These are phyloP conservation scores for Chloroclystis v-ata DNA, from an alignment of 2,888 invertebrate genomes.

Conservation along the genomic window DNA sequence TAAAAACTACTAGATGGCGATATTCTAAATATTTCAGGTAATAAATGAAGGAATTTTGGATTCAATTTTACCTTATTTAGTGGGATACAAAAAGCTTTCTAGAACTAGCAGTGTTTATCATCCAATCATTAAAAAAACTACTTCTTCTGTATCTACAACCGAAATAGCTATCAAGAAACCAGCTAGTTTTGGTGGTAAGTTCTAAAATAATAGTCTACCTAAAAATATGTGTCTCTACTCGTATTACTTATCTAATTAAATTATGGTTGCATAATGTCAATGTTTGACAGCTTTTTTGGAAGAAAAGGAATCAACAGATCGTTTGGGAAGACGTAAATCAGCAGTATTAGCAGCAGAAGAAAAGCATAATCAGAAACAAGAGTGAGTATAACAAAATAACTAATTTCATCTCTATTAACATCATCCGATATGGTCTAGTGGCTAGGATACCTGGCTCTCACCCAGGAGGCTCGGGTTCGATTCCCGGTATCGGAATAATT, in stretches of 20 bases:
- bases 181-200: constrained; percentile 69
- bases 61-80: constrained; percentile 87
- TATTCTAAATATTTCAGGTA: constrained; percentile 72
- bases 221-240: no score
- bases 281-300: constrained; percentile 56
- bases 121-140: constrained; percentile 74
- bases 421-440: constrained; percentile 79
- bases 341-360: constrained; percentile 62
- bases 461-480: constrained; percentile 81
- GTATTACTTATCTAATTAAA: no score
- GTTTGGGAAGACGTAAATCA: constrained; percentile 70
- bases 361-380: constrained; percentile 61
- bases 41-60: constrained; percentile 90
- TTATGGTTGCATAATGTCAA: not conserved
- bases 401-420: not conserved
- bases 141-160: constrained; percentile 27
- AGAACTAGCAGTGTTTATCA: constrained; percentile 75
- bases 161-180: constrained; percentile 57
- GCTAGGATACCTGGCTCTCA: constrained; percentile 85
- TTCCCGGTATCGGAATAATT: constrained; percentile 77
- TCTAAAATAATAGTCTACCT: no score
- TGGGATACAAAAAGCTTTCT: constrained; percentile 73
- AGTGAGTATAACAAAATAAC: constrained; percentile 49
- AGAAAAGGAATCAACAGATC: constrained; percentile 68
- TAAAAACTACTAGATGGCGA: constrained; percentile 43